Evolutionary conservation across 1,140 invertebrate genomes (phyloP).

Genomic region (Rhagoletis zephyria): DNA sequence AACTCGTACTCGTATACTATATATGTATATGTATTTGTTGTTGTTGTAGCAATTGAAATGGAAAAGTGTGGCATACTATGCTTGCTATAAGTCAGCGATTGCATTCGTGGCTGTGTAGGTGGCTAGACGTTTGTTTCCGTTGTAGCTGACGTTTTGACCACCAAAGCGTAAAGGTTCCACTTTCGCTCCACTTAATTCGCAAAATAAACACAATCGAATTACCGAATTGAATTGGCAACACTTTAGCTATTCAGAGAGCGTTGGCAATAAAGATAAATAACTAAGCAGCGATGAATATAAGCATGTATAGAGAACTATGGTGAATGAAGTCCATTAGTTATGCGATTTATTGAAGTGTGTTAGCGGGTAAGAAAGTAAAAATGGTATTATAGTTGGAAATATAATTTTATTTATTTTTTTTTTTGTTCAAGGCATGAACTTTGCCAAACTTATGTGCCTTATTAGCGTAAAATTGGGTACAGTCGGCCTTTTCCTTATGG

Average conservation of each 20-base stretch:
- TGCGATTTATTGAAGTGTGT: too few relatives aligned
- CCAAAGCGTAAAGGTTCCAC: constrained; percentile 23
- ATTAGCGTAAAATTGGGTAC: too few relatives aligned
- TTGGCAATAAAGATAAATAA: not conserved
- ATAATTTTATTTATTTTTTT: too few relatives aligned
- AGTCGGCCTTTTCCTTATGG: too few relatives aligned
- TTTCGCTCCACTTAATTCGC: not conserved
- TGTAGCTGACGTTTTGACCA: constrained; percentile 27
- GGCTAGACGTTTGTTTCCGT: not conserved
- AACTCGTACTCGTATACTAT: not conserved
- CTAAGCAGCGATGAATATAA: not conserved
- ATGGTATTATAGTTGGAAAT: too few relatives aligned
- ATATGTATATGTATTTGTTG: not conserved
- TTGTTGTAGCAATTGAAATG: constrained; percentile 48
- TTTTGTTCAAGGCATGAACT: too few relatives aligned
- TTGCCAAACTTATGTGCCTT: too few relatives aligned
- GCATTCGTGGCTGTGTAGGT: not conserved
- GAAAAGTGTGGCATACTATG: constrained; percentile 37
- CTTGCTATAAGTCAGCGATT: not conserved
- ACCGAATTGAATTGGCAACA: constrained; percentile 28
- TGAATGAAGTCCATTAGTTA: too few relatives aligned
- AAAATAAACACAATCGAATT: constrained; percentile 36
- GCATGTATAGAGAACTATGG: too few relatives aligned
- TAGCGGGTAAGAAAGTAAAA: too few relatives aligned
- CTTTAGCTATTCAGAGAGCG: not conserved